Percentiles rank a stretch among this genome's conserved stretches.
Conservation (phyloP, 1,140 invertebrate species). For the Drosophila pectinifera region DNA sequence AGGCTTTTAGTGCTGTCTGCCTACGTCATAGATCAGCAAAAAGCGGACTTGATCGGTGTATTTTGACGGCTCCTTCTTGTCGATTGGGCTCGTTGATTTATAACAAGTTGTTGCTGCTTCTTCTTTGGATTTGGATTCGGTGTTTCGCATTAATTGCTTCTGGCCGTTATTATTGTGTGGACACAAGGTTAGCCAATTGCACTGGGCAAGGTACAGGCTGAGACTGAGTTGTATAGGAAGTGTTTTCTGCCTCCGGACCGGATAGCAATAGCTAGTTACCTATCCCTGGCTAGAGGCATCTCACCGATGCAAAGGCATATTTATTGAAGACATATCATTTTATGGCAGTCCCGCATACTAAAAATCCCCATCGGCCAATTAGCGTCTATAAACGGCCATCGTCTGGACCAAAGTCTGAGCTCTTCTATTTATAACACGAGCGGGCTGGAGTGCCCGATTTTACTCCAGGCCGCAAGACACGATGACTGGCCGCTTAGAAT, state of each 20-base stretch:
- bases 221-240: slow-evolving; percentile 60
- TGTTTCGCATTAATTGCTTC: slow-evolving; percentile 69
- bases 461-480: slow-evolving; percentile 16
- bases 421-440: slow-evolving; percentile 42
- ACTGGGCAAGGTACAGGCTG: slow-evolving; percentile 26
- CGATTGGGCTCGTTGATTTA: slow-evolving; percentile 58
- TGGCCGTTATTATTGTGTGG: slow-evolving; percentile 71
- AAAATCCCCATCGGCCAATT: slow-evolving; percentile 56
- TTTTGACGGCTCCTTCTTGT: slow-evolving; percentile 33
- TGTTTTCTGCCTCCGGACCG: slow-evolving; percentile 25
- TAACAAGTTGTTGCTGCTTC: slow-evolving; percentile 69
- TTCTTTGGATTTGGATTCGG: slow-evolving; percentile 51
- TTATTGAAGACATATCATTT: slow-evolving; percentile 32
- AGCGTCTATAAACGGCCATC: slow-evolving; percentile 55
- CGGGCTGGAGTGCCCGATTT: slow-evolving; percentile 43
- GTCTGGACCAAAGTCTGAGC: slow-evolving; percentile 31
- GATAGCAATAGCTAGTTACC: slow-evolving; percentile 15
- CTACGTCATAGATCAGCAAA: slow-evolving; percentile 35
- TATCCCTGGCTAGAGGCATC: slow-evolving; percentile 15
- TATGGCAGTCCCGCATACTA: slow-evolving; percentile 53
- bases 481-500: slow-evolving; percentile 47
- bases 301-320: slow-evolving; percentile 20
- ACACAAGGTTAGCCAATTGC: slow-evolving; percentile 69
- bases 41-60: slow-evolving; percentile 9
- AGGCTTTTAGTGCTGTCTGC: slow-evolving; percentile 22